Base-by-base conservation (phyloP, 92 coral and sea anemone genomes). In the Umimayanthus kanabou region DNA sequence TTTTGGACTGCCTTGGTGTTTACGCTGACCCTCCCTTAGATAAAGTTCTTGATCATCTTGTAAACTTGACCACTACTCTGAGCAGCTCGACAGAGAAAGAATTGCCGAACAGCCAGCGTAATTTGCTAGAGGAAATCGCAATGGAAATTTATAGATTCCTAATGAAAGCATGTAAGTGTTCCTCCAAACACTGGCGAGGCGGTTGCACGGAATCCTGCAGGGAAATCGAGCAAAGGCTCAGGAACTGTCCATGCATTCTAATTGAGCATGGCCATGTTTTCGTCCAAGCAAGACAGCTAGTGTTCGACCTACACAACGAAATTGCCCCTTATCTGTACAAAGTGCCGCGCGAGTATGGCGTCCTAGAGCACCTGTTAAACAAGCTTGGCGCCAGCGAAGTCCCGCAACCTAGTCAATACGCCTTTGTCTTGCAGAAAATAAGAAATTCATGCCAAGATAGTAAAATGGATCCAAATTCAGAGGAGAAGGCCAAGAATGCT, bases 101-200 rank as follows among this genome's bases (percentile, higher is more conserved):
- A 65, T 40, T 91, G 72, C 92, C 92, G n/a, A 30, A 85, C 80
- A 58, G 67, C 13, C 73, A 71, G 71, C 92, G 92, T 1, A 26
- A 53, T 9, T 71, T 90, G 20, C 80, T 94, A 39, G 40, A 65
- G 2, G 43, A 88, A 42, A 82, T 96, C 2, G 86, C 88, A 93
- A 55, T 57, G 40, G 84, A 86, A 37, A 90, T 93, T 9, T 96
- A 93, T 81, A 23, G 43, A 28, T 94, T 93, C 81, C 89, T 96
- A 53, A 53, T 53, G 58, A 13, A 53, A 53, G 58, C 58, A 53
- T 53, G 58, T 18, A 11, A 11, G 4, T 85, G 92, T 77, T 73
- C 79, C 72, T 67, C 77, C 23, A 67, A 67, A 23, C 85, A 73
- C 14, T 76, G 91, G 20, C 50, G 39, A 15, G 71, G 45, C 0